A percentile compares a stretch with the other conserved stretches of the same genome.
phyloP scores from a whole-genome alignment of 2,113 vertebrate genomes.

The Beaufortia kweichowensis region DNA sequence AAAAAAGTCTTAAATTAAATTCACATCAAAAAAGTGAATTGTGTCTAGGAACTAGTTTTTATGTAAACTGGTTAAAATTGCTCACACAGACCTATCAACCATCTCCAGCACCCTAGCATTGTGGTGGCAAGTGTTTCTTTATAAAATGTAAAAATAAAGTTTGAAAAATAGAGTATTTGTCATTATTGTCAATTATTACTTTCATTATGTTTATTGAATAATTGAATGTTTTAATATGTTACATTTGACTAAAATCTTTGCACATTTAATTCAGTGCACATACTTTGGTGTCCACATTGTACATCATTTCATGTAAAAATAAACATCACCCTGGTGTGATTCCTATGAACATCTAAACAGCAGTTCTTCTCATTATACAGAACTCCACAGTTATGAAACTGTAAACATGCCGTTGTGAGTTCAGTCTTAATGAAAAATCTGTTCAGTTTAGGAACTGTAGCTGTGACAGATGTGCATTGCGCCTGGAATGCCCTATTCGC shows the following conservation, averaged over 20 bases:
- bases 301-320: neutral
- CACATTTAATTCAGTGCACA: neutral
- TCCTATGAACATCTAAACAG: constrained; percentile 9
- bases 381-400: neutral
- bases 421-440: neutral
- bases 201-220: neutral
- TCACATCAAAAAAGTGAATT: no score
- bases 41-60: no score
- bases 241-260: neutral
- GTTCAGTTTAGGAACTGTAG: neutral
- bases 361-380: neutral
- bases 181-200: no score
- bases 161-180: no score
- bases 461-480: constrained; percentile 2
- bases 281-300: neutral
- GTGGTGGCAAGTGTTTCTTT: no score
- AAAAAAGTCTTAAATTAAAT: no score
- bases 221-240: neutral
- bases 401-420: neutral
- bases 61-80: no score
- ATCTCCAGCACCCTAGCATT: no score
- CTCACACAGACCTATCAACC: no score
- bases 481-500: neutral
- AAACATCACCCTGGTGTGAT: neutral
- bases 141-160: no score